Evolutionary conservation across 2,113 vertebrate genomes (phyloP).

Genomic region (Brachionichthys hirsutus): DNA sequence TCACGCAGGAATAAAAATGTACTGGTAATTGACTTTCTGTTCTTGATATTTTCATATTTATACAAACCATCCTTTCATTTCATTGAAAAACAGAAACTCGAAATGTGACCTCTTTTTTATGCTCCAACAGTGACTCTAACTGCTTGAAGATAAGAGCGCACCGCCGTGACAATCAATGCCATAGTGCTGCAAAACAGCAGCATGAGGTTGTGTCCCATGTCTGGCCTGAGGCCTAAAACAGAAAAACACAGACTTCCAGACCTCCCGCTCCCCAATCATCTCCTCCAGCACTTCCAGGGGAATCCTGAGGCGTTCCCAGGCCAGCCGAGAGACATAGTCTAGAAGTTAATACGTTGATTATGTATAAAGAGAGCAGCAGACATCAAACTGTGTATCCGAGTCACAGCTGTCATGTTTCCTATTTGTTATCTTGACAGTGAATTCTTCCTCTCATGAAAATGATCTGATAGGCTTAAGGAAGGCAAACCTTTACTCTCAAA

Average conservation of each 20-base stretch:
- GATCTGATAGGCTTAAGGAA: too few relatives aligned
- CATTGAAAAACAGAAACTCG: slow-evolving; percentile 18
- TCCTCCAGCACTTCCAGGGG: too few relatives aligned
- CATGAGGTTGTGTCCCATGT: slow-evolving; percentile 47
- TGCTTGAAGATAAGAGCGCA: slow-evolving; percentile 25
- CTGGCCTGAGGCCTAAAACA: slow-evolving; percentile 23
- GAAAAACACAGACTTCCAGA: background rate
- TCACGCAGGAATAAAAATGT: background rate
- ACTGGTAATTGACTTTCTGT: slow-evolving; percentile 21
- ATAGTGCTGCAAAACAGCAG: slow-evolving; percentile 14
- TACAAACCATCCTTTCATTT: slow-evolving; percentile 39
- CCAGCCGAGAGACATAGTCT: too few relatives aligned
- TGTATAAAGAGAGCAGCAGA: too few relatives aligned
- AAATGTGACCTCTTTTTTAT: slow-evolving; percentile 11
- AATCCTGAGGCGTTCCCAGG: too few relatives aligned
- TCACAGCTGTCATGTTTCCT: too few relatives aligned
- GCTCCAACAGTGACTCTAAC: slow-evolving; percentile 3
- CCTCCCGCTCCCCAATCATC: too few relatives aligned
- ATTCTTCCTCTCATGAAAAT: too few relatives aligned
- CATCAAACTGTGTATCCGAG: too few relatives aligned
- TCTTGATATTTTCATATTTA: background rate
- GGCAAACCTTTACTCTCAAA: background rate
- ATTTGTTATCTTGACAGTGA: too few relatives aligned
- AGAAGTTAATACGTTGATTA: too few relatives aligned
- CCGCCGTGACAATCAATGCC: slow-evolving; percentile 67